Evolutionary conservation across 1,140 invertebrate species (phyloP), one percentile per base, ranked within the genome.

Genomic region (Tyrophagus putrescentiae): DNA sequence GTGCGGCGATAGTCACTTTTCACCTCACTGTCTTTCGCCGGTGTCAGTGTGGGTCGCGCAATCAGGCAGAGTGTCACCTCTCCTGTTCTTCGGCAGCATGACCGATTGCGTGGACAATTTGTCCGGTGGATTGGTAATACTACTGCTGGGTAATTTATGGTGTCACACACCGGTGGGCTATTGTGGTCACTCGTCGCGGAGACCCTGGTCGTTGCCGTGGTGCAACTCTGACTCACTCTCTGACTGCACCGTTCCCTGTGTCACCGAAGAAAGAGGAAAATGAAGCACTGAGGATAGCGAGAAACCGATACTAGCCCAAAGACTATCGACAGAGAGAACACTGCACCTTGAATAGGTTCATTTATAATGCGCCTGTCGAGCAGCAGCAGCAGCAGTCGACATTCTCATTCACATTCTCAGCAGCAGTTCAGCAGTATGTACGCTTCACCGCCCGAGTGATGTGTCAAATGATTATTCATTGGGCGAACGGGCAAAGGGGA

Each of bases 291-390:
- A n/a, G n/a, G n/a, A n/a, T n/a, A n/a, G n/a, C n/a, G n/a, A n/a
- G n/a, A n/a, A n/a, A n/a, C n/a, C n/a, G n/a, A n/a, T n/a, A n/a
- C n/a, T n/a, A n/a, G n/a, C n/a, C n/a, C n/a, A n/a, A n/a, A n/a
- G n/a, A n/a, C n/a, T n/a, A n/a, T n/a, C n/a, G n/a, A n/a, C n/a
- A n/a, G n/a, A n/a, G n/a, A n/a, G n/a, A n/a, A n/a, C n/a, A 21
- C 36, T 48, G 7, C 45, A 21, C 45, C 23, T 13, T 48, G 45
- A 29, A 48, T 21, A 39, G 13, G 21, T 13, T 48, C 45, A 48
- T 48, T 48, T 25, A 48, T 48, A 48, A 48, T 48, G 45, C 45
- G n/a, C n/a, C n/a, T n/a, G n/a, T n/a, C n/a, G n/a, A n/a, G n/a
- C n/a, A n/a, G n/a, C n/a, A n/a, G n/a, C n/a, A n/a, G n/a, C n/a